phyloP scores from a whole-genome alignment of 2,888 invertebrate species.

The Boloria selene region DNA sequence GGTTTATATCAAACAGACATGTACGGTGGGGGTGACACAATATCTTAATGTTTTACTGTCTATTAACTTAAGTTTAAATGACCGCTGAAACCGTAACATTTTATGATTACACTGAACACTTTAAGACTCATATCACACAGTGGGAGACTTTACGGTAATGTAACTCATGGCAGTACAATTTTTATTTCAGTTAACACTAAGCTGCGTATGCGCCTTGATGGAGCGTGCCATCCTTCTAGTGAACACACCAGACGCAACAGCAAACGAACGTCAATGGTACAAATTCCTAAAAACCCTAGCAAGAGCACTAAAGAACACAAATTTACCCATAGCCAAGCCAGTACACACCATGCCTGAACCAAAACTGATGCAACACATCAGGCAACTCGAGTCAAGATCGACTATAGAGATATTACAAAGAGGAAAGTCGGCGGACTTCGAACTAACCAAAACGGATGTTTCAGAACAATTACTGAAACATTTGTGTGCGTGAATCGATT shows the following conservation, averaged over 20 bases:
- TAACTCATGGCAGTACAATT: background rate
- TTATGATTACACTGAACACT: no score
- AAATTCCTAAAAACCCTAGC: slow-evolving; percentile 80
- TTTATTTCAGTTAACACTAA: slow-evolving; percentile 64
- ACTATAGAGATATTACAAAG: slow-evolving; percentile 72
- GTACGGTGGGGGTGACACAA: no score
- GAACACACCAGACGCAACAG: slow-evolving; percentile 68
- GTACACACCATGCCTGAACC: slow-evolving; percentile 51
- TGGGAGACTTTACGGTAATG: no score
- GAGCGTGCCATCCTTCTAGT: slow-evolving; percentile 62
- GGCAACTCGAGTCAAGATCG: slow-evolving; percentile 64
- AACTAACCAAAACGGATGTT: slow-evolving; percentile 64
- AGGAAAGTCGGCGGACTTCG: slow-evolving; percentile 67
- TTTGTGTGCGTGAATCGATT: slow-evolving; percentile 60
- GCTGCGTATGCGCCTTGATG: slow-evolving; percentile 66
- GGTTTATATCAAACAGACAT: no score
- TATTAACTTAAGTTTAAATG: no score
- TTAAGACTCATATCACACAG: no score
- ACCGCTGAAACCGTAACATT: no score
- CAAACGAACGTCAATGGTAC: slow-evolving; percentile 78
- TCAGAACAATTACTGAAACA: slow-evolving; percentile 62
- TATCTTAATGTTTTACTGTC: no score
- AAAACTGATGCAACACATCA: slow-evolving; percentile 59
- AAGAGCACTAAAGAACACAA: slow-evolving; percentile 67
- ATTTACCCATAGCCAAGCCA: slow-evolving; percentile 59